Percentiles rank a stretch among this genome's conserved stretches.
phyloP scores from a whole-genome alignment of 2,888 invertebrate genomes.

The Eucera pruinosa region DNA sequence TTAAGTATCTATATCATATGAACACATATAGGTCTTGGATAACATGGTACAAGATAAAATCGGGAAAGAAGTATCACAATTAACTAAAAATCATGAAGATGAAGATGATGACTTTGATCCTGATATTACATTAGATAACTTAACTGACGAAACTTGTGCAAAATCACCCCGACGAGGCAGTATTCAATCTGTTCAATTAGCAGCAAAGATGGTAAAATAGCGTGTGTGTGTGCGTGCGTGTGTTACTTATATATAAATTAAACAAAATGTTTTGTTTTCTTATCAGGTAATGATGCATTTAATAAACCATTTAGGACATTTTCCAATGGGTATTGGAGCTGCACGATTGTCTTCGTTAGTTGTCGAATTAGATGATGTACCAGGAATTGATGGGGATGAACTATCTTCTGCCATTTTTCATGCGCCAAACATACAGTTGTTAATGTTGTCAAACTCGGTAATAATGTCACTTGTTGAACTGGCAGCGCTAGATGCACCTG shows the following conservation, averaged over 20 bases:
- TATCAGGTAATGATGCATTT: constrained; percentile 94
- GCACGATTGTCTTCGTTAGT: constrained; percentile 95
- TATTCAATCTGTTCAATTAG: constrained; percentile 86
- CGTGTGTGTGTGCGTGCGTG: too few relatives aligned
- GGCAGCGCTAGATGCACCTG: constrained; percentile 92
- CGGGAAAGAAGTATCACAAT: constrained; percentile 62
- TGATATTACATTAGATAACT: constrained; percentile 89
- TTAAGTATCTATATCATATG: background rate
- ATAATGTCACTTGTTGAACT: constrained; percentile 95
- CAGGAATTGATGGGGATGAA: constrained; percentile 90
- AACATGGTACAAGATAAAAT: constrained; percentile 81
- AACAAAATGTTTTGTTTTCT: constrained; percentile 38
- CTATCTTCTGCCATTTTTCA: constrained; percentile 92
- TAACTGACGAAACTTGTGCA: constrained; percentile 85
- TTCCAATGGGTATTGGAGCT: constrained; percentile 96
- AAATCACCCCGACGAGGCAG: constrained; percentile 80
- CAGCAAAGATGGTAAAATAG: constrained; percentile 87
- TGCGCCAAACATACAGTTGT: constrained; percentile 93
- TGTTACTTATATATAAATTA: too few relatives aligned
- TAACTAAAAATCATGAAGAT: constrained; percentile 77
- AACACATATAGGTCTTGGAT: constrained; percentile 77
- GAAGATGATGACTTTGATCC: constrained; percentile 88
- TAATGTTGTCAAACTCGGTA: constrained; percentile 93
- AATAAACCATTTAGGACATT: constrained; percentile 96
- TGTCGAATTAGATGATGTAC: constrained; percentile 96